A percentile compares a stretch with the other conserved stretches of the same genome.
phyloP scores from a whole-genome alignment of 2,797 vertebrate genomes.

The Mormyrus proboscirostris region DNA sequence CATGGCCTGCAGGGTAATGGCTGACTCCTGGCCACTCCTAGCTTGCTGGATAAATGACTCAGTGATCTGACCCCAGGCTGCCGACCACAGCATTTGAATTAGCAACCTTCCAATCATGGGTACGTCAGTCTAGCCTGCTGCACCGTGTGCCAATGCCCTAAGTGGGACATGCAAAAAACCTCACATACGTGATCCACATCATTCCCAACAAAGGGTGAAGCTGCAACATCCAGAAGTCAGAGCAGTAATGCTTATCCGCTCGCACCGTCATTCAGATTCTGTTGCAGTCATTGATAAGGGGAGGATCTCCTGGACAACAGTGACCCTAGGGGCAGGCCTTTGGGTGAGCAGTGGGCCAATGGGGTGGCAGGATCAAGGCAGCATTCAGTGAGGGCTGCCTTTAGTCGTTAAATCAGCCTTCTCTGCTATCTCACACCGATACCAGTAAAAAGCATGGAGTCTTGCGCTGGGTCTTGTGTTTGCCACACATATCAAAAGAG shows the following conservation, averaged over 20 bases:
- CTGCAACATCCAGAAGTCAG: background rate
- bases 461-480: background rate
- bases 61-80: background rate
- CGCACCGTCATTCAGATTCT: background rate
- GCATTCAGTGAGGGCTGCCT: background rate
- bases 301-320: background rate
- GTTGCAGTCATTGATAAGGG: background rate
- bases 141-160: background rate
- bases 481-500: background rate
- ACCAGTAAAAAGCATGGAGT: background rate
- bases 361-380: background rate
- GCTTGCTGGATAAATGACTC: background rate
- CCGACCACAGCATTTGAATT: background rate
- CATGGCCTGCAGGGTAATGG: background rate
- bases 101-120: background rate
- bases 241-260: background rate
- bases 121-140: background rate
- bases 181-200: background rate
- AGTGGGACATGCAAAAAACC: background rate
- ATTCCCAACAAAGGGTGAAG: background rate
- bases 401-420: background rate
- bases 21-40: background rate
- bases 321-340: background rate
- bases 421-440: background rate
- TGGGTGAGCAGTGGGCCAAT: background rate